Evolutionary conservation across 1,140 invertebrate species (phyloP), one percentile per base, ranked within the genome.

Genomic region (Bombus polaris): DNA sequence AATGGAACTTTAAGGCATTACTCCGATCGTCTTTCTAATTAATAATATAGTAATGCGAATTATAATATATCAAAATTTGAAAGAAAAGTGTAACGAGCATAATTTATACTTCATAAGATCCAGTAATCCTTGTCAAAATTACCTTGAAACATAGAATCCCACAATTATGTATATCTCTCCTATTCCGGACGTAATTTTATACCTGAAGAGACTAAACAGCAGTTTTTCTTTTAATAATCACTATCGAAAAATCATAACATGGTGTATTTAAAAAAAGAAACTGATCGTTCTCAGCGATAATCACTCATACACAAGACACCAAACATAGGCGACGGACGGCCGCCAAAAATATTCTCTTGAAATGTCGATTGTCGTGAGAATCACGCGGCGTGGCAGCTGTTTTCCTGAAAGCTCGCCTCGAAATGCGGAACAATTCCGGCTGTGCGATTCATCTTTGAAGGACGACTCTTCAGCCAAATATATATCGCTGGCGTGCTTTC

Each of bases 401-500:
- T 77, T 68, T 35, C 37, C 15, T n/a, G 66, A 77, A 72, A n/a
- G 22, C 39, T 80, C 25, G 76, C 18, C 53, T 72, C 66, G 39
- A 18, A 72, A 32, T 57, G 9, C 32, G 68, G 76, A 80, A 85
- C 65, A 85, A 80, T 85, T 5, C 53, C 65, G 42, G 22, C 65
- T 13, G 25, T 22, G 71, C 70, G 71, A 74, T 73, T 74, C 78
- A 74, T 85, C 57, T 47, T 80, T 83, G 83, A 78, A 71, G 83
- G 83, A 74, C 81, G 72, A 76, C 73, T 89, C 88, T 88, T 88
- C 79, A 89, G 80, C 42, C 80, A 79, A 86, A 89, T 89, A 72
- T 89, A 89, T 89, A 87, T 81, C 76, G 39, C 65, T 32, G 53
- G 53, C 81, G 85, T 87, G 89, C 59, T 90, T 89, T 89, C 81